These are phyloP conservation scores for Nematostella vectensis DNA, from an alignment of 92 coral and sea anemone genomes.

Conservation along the genomic window DNA sequence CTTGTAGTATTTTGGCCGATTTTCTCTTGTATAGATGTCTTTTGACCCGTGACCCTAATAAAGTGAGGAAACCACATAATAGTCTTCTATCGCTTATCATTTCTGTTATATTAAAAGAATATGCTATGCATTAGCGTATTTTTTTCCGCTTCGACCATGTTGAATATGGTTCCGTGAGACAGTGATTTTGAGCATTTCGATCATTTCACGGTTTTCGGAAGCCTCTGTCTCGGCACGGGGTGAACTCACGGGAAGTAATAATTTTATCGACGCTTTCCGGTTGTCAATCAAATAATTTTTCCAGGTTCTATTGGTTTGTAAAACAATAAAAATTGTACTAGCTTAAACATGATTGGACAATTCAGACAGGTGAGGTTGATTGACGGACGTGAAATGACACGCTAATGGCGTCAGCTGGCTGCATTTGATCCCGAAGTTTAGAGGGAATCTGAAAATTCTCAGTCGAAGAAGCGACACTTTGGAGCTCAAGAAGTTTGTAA, in stretches of 20 bases:
- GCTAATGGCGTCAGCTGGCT: conserved; percentile 77
- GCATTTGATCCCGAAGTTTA: conserved; percentile 5
- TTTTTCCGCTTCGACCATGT: too few species aligned
- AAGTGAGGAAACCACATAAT: too few species aligned
- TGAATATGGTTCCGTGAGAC: too few species aligned
- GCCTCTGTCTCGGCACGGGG: background rate
- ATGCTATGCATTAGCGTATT: too few species aligned
- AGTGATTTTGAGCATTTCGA: too few species aligned
- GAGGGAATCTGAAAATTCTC: background rate
- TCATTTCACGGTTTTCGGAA: conserved; percentile 6
- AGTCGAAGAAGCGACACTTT: background rate
- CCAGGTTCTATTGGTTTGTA: conserved; percentile 23
- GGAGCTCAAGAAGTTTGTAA: background rate
- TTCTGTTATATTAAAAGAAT: too few species aligned
- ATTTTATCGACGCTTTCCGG: conserved; percentile 29
- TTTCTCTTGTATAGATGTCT: too few species aligned
- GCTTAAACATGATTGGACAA: conserved; percentile 26
- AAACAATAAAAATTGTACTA: conserved; percentile 24
- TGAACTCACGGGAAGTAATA: conserved; percentile 15
- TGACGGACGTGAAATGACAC: conserved; percentile 49
- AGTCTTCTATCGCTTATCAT: too few species aligned
- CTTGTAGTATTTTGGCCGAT: too few species aligned
- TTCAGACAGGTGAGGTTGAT: conserved; percentile 28
- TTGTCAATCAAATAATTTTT: conserved; percentile 12
- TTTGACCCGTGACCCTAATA: too few species aligned